phyloP scores from a whole-genome alignment of 2,797 vertebrate species.

The Aldrovandia affinis region DNA sequence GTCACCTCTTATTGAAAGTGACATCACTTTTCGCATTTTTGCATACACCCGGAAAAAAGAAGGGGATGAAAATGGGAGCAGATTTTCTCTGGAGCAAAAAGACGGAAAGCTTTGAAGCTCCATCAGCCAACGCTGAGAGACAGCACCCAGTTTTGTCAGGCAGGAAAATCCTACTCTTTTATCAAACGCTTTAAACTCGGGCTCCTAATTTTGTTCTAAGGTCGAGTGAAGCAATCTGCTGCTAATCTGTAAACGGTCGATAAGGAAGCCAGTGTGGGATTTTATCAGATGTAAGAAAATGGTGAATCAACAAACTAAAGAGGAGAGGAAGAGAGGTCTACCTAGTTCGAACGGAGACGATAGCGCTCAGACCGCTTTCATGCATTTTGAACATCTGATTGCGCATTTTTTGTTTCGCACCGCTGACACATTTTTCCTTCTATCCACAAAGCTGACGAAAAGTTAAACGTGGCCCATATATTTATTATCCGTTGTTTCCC shows the following conservation, averaged over 20 bases:
- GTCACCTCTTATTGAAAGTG: not conserved
- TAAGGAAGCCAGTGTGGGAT: constrained; percentile 17
- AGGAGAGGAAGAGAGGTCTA: not conserved
- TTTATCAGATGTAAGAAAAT: constrained; percentile 30
- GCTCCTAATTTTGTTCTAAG: constrained; percentile 14
- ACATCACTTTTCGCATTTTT: not conserved
- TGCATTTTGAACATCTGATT: constrained; percentile 45
- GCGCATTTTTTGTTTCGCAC: constrained; percentile 31
- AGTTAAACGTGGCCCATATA: constrained; percentile 38
- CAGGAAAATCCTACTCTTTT: not conserved
- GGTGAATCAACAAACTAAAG: not conserved
- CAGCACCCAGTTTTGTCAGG: not conserved
- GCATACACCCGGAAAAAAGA: not conserved
- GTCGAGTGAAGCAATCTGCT: not conserved
- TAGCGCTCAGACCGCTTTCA: constrained; percentile 27
- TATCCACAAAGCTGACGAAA: constrained; percentile 28
- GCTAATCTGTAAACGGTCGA: constrained; percentile 16
- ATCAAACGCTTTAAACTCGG: not conserved
- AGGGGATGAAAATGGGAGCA: not conserved
- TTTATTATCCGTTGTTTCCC: constrained; percentile 35
- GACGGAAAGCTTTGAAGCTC: not conserved
- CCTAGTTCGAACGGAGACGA: not conserved
- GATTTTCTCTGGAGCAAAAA: not conserved
- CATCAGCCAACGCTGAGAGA: not conserved
- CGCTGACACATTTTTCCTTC: constrained; percentile 36